Conservation (phyloP, 2,888 invertebrate genomes). For the Sisyra nigra region DNA sequence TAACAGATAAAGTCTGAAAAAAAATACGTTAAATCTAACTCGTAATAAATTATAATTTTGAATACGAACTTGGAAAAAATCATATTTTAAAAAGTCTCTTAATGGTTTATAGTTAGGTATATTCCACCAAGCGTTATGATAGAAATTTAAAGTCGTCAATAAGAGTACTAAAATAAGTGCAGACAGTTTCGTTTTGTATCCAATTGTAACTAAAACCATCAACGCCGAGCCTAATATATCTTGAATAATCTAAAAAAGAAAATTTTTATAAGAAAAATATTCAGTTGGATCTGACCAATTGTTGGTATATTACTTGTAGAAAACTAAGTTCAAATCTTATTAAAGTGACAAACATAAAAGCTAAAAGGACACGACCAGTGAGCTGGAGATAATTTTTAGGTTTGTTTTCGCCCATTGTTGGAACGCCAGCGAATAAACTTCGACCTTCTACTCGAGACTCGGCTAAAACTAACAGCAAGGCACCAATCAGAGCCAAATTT, state of each 20-base stretch:
- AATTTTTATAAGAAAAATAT: background rate
- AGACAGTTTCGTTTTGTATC: constrained; percentile 96
- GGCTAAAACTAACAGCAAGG: constrained; percentile 89
- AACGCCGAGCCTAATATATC: constrained; percentile 85
- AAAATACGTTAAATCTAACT: constrained; percentile 11
- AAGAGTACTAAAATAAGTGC: constrained; percentile 85
- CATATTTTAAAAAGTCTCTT: constrained; percentile 98
- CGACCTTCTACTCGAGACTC: constrained; percentile 88
- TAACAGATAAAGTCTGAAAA: constrained; percentile 92
- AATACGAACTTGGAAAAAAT: constrained; percentile 90
- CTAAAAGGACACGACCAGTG: constrained; percentile 85
- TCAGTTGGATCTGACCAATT: too few species aligned
- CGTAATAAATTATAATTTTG: constrained; percentile 5
- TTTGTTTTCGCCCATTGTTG: constrained; percentile 82
- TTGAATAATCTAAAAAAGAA: constrained; percentile 54
- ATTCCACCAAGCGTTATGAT: constrained; percentile 98
- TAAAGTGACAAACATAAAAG: constrained; percentile 97
- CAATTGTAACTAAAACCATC: constrained; percentile 91
- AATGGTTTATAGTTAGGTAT: constrained; percentile 90
- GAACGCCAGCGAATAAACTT: constrained; percentile 91
- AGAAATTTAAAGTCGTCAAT: constrained; percentile 79
- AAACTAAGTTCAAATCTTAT: constrained; percentile 86
- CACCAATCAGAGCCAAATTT: constrained; percentile 93
- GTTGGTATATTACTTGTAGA: constrained; percentile 42
- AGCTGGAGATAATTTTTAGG: constrained; percentile 94